phyloP scores from a whole-genome alignment of 2,113 vertebrate genomes.

The Phycodurus eques region DNA sequence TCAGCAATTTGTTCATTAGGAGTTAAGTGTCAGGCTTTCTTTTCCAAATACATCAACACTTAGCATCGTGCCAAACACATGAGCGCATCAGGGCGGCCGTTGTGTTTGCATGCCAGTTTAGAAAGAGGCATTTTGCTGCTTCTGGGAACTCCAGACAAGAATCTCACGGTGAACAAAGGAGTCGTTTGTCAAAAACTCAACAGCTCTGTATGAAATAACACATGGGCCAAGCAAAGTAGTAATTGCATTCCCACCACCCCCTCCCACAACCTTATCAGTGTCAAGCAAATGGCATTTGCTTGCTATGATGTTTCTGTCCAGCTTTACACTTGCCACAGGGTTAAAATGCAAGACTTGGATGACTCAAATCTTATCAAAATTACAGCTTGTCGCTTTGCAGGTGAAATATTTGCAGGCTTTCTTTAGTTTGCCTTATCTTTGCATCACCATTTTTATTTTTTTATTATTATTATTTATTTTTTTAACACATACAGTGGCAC shows the following conservation, averaged over 20 bases:
- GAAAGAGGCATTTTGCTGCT: background rate
- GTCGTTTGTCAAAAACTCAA: slow-evolving; percentile 7
- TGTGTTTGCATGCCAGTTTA: background rate
- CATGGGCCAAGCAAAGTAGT: background rate
- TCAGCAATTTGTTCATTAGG: background rate
- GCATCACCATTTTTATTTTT: background rate
- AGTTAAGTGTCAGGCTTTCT: background rate
- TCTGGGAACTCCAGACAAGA: background rate
- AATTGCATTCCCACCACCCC: background rate
- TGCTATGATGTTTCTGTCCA: background rate
- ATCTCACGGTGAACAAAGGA: background rate
- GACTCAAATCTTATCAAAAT: background rate
- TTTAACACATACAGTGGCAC: background rate
- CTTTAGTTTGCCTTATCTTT: background rate
- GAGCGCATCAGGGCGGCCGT: background rate
- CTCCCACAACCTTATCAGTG: background rate
- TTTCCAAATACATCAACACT: background rate
- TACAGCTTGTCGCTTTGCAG: slow-evolving; percentile 2
- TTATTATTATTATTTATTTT: too few species aligned
- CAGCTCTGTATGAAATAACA: background rate
- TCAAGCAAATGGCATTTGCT: background rate
- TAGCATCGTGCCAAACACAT: background rate
- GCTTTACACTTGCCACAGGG: slow-evolving; percentile 13
- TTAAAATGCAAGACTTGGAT: slow-evolving; percentile 25
- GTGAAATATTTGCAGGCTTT: background rate